Evolutionary conservation across 2,113 vertebrate genomes (phyloP), one percentile per base, ranked within the genome.

Genomic region (Nansenia antarctica): DNA sequence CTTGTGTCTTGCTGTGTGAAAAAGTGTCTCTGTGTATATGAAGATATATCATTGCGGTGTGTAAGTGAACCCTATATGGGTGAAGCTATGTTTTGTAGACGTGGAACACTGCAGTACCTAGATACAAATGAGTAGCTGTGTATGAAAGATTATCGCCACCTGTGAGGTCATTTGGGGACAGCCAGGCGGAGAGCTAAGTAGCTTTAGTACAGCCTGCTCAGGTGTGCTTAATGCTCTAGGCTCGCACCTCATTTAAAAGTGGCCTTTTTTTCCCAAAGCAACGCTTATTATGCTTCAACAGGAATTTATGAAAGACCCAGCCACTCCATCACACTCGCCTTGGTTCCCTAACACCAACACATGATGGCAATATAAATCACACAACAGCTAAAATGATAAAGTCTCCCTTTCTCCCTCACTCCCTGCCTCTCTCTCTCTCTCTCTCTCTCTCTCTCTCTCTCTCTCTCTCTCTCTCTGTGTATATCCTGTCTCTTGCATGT

Each of bases 361-460:
- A 62, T 74, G 77, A 88, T 74, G 70, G 79, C 83, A 84, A 67
- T 62, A 85, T 89, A 83, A 85, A 89, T 91, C 86, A 63, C 31
- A 77, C 55, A 54, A 69, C 62, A 67, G 65, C 73, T 70, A 62
- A n/a, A n/a, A n/a, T n/a, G 15, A 60, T 68, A 63, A 61, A 62
- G 39, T 22, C 73, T 67, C 62, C 9, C 54, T 64, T 29, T 47
- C 29, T 66, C 62, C 66, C 68, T 69, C n/a, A n/a, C n/a, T n/a
- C n/a, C n/a, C n/a, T n/a, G n/a, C n/a, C n/a, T n/a, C n/a, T n/a
- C n/a, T n/a, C 12, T 37, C 60, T 37, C 18, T 42, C 24, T 14
- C 67, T 14, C 37, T 30, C 42, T 52, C 65, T 30, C 63, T 64
- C 45, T 67, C 9, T 11, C 57, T 26, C n/a, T n/a, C n/a, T n/a